Percentiles rank a stretch among this genome's conserved stretches.
Conservation (phyloP, 2,888 invertebrate genomes). For the Lucinisca nassula region DNA sequence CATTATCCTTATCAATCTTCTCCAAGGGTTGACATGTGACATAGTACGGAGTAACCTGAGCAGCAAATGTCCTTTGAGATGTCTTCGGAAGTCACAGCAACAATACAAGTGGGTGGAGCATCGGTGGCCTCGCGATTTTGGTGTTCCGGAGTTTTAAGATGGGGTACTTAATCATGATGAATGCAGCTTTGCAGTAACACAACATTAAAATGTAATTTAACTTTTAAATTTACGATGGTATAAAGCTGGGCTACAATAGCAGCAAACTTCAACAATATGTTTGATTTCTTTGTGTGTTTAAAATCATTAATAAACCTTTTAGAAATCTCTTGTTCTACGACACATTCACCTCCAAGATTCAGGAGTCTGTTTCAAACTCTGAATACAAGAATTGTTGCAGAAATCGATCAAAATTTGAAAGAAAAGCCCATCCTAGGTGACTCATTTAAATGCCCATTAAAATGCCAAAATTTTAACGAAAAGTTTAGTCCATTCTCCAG, state of each 20-base stretch:
- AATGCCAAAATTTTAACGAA: slow-evolving; percentile 6
- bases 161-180: slow-evolving; percentile 11
- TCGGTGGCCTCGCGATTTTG: background rate
- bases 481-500: background rate
- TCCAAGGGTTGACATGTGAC: slow-evolving; percentile 2
- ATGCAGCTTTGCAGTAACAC: slow-evolving; percentile 32
- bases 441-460: slow-evolving; percentile 11
- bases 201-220: slow-evolving; percentile 63
- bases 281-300: background rate
- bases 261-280: background rate
- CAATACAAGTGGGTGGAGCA: background rate
- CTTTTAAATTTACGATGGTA: slow-evolving; percentile 15
- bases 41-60: slow-evolving; percentile 8
- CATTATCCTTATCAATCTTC: slow-evolving; percentile 8
- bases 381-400: background rate
- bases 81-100: background rate
- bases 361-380: background rate
- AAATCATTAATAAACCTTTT: slow-evolving; percentile 2
- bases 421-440: background rate
- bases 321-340: background rate
- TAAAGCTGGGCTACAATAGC: background rate
- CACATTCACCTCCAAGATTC: background rate
- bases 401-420: slow-evolving; percentile 11
- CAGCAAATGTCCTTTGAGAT: background rate
- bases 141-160: background rate